These are phyloP conservation scores for Crypturellus tataupa DNA, from an alignment of 2,797 vertebrate species.

Conservation along the genomic window DNA sequence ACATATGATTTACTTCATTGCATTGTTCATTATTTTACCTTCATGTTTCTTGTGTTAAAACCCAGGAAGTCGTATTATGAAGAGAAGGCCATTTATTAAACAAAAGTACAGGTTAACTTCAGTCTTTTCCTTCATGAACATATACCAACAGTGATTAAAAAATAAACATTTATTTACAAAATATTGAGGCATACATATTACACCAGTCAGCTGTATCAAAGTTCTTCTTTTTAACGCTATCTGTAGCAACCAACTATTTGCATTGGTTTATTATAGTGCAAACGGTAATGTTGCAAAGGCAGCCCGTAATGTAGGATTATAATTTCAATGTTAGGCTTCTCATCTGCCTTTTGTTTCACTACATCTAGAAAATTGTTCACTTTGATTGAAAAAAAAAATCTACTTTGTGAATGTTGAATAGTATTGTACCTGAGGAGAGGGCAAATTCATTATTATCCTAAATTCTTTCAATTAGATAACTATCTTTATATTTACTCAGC, in stretches of 20 bases:
- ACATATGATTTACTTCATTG: slow-evolving; percentile 62
- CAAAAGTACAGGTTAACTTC: slow-evolving; percentile 84
- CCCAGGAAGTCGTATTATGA: slow-evolving; percentile 89
- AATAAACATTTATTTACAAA: slow-evolving; percentile 92
- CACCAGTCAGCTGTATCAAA: slow-evolving; percentile 93
- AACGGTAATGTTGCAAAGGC: slow-evolving; percentile 90
- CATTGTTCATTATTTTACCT: slow-evolving; percentile 59
- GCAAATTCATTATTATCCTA: slow-evolving; percentile 46
- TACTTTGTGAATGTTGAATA: slow-evolving; percentile 63
- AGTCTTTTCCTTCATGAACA: slow-evolving; percentile 83
- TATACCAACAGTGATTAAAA: slow-evolving; percentile 92
- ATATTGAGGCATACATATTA: slow-evolving; percentile 93
- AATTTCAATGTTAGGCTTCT: slow-evolving; percentile 69
- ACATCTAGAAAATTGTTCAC: slow-evolving; percentile 49
- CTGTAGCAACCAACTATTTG: slow-evolving; percentile 91
- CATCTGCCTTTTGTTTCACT: slow-evolving; percentile 74
- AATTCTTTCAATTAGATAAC: slow-evolving; percentile 58
- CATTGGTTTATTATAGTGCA: slow-evolving; percentile 94
- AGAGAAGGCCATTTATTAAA: slow-evolving; percentile 85
- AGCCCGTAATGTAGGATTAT: slow-evolving; percentile 79
- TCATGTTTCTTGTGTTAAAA: slow-evolving; percentile 70
- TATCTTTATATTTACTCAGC: slow-evolving; percentile 58
- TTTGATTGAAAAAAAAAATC: slow-evolving; percentile 69
- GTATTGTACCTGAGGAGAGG: slow-evolving; percentile 72
- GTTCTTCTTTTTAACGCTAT: slow-evolving; percentile 90